Evolutionary conservation across 2,888 invertebrate species (phyloP), one percentile per base, ranked within the genome.

Genomic region (Arge pagana): DNA sequence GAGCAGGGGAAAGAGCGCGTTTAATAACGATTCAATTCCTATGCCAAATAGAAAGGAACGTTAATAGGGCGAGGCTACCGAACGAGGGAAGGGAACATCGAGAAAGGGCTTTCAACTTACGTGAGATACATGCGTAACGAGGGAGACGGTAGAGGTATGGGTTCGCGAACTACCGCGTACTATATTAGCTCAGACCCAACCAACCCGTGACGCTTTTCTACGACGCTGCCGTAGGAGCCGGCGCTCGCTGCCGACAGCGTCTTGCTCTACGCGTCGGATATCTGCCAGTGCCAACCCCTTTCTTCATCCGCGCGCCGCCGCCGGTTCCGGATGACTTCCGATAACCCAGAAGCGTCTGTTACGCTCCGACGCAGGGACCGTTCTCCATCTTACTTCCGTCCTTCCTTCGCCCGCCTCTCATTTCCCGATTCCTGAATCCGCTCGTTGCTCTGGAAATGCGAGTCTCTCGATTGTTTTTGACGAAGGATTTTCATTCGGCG

Each of bases 21-120:
- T 35, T 45, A 45, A 45, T 45, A 45, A 45, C 45, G 45, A 45
- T 45, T 45, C 45, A 45, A 45, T 45, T 45, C 45, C 33, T 45
- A 45, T 13, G 45, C 45, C 10, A 18, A 35, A 45, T 45, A 35
- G 45, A 5, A 45, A 45, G 45, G 23, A 45, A 33, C 33, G 31
- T 31, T 45, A 45, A 45, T 45, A 45, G 45, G 35, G 21, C 45
- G 45, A 11, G 24, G 13, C 45, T 35, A n/a, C n/a, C n/a, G n/a
- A n/a, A n/a, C n/a, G n/a, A n/a, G n/a, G n/a, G n/a, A n/a, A n/a
- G n/a, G n/a, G n/a, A n/a, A n/a, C n/a, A n/a, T n/a, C n/a, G n/a
- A n/a, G n/a, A n/a, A n/a, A n/a, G n/a, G n/a, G n/a, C 35, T 45
- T 45, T 35, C 33, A 23, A 3, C 23, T 45, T 45, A 45, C 45